Evolutionary conservation across 2,888 invertebrate species (phyloP), one percentile per base, ranked within the genome.

Genomic region (Diogma glabrata): DNA sequence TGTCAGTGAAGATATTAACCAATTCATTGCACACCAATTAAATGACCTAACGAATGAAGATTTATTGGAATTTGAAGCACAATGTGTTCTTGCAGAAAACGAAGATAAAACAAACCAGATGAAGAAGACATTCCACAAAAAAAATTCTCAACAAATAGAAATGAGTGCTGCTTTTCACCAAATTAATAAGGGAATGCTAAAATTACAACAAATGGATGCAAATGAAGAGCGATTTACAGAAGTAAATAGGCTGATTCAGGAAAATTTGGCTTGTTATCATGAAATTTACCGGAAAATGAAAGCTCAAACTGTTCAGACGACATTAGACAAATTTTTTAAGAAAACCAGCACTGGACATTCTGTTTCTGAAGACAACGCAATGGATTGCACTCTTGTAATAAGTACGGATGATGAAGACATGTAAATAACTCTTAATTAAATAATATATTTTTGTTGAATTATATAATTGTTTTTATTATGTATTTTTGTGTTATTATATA

Each of bases 81-180:
- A 43, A 43, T 43, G 43, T 43, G 43, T 43, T n/a, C n/a, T n/a
- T 43, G 43, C 43, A 43, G 22, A 43, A 43, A 43, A 43, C 43
- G 43, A 43, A 6, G 43, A 43, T 43, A 43, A 43, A 43, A 12
- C 43, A 43, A 19, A 43, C n/a, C 43, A 43, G 43, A 43, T 43
- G 43, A 43, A 43, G 43, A 43, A 43, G 20, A 20, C 20, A 17
- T 14, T 16, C 40, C 16, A 40, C 40, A 8, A 43, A 17, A 43
- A 43, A 43, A 43, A 43, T 20, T 43, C 43, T 43, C 43, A 43
- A 43, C 43, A 43, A 43, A 43, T n/a, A 43, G 43, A 19, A 43
- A 43, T 43, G 43, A 43, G 40, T 40, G 40, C 40, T 40, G 40
- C 40, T 40, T 40, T 40, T 40, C 16, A 40, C 17, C 40, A 40